These are phyloP conservation scores for Meghimatium bilineatum DNA, from an alignment of 2,888 invertebrate species.

Conservation along the genomic window DNA sequence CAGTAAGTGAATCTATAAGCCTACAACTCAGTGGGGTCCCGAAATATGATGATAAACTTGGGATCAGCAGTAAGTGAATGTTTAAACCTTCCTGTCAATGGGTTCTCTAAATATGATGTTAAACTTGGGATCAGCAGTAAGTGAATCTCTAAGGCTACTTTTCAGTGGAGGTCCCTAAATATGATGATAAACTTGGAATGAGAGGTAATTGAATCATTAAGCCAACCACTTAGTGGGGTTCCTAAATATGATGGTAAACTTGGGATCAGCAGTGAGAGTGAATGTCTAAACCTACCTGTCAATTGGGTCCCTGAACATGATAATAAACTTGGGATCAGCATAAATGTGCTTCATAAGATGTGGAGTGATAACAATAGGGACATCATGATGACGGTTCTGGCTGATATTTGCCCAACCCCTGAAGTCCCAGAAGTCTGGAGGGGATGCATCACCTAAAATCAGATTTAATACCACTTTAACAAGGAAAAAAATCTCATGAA, in stretches of 20 bases:
- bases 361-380: constrained; percentile 60
- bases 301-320: constrained; percentile 65
- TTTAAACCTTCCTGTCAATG: constrained; percentile 59
- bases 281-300: constrained; percentile 57
- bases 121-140: constrained; percentile 60
- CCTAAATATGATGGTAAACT: too few relatives aligned
- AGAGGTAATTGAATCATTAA: too few relatives aligned
- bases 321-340: constrained; percentile 60
- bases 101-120: constrained; percentile 65
- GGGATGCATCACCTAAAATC: constrained; percentile 66
- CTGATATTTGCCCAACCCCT: constrained; percentile 64
- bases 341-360: constrained; percentile 55
- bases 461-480: neutral
- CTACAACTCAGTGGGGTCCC: too few relatives aligned
- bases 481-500: too few relatives aligned
- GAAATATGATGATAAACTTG: too few relatives aligned
- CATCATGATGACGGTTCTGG: constrained; percentile 59
- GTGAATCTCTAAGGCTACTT: constrained; percentile 52
- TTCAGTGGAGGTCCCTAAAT: too few relatives aligned
- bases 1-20: too few relatives aligned
- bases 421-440: constrained; percentile 71
- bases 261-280: too few relatives aligned
- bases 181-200: too few relatives aligned
- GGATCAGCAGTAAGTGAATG: too few relatives aligned
- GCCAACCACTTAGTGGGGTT: too few relatives aligned